These are phyloP conservation scores for Ramphastos sulfuratus DNA, from an alignment of 2,113 vertebrate species.

Conservation along the genomic window DNA sequence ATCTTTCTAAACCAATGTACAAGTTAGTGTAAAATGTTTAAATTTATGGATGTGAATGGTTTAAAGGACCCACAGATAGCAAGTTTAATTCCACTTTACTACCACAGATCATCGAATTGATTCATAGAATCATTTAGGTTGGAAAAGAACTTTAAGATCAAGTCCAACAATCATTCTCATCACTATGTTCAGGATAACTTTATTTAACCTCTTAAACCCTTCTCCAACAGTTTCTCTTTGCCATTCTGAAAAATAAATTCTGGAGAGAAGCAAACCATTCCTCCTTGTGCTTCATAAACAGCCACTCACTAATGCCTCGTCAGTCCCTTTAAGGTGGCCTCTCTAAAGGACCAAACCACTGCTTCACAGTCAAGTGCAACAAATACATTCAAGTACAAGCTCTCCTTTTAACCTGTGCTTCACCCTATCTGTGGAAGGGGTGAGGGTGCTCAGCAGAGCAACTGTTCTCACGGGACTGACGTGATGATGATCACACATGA, in stretches of 20 bases:
- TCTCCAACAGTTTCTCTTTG: neutral
- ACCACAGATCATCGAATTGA: neutral
- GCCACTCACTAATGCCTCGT: neutral
- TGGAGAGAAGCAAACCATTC: neutral
- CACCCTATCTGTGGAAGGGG: neutral
- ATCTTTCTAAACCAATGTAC: neutral
- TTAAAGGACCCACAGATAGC: neutral
- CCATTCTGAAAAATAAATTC: neutral
- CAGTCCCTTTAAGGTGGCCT: neutral
- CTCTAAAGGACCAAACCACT: neutral
- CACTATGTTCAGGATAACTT: neutral
- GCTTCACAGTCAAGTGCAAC: neutral
- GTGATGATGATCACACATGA: conserved; percentile 79
- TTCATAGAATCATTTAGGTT: neutral
- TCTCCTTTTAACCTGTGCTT: neutral
- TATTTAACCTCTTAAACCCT: neutral
- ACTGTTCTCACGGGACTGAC: conserved; percentile 4
- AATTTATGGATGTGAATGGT: neutral
- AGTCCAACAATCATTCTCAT: neutral
- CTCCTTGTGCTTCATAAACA: neutral
- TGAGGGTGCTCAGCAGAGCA: neutral
- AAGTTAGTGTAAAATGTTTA: neutral
- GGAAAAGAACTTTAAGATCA: neutral
- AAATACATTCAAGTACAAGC: neutral
- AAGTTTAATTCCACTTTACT: neutral